Percentiles rank a stretch among this genome's conserved stretches.
These are phyloP conservation scores for Cygnus buccinator DNA, from an alignment of 2,113 vertebrate species.

Conservation along the genomic window DNA sequence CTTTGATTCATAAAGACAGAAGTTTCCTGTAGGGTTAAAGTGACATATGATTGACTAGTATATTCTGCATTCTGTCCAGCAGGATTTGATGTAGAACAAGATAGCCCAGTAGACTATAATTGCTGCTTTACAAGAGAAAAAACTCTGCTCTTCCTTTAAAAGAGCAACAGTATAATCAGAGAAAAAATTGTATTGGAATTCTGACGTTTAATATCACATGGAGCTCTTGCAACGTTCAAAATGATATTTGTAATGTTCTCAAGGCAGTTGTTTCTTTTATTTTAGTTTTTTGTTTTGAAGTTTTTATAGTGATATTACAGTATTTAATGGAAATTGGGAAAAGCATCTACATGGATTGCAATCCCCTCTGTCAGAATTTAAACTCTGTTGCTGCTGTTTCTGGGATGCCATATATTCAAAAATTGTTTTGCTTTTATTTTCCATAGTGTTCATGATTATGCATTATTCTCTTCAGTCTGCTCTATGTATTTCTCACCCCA, in stretches of 20 bases:
- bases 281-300: neutral
- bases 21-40: neutral
- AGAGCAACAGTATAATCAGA: neutral
- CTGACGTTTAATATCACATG: neutral
- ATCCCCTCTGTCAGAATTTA: neutral
- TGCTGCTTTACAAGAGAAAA: neutral
- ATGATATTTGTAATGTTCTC: neutral
- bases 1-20: slow-evolving; percentile 27
- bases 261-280: neutral
- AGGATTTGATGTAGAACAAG: neutral
- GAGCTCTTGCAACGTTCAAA: neutral
- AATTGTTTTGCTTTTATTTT: neutral
- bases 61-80: neutral
- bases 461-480: neutral
- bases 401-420: neutral
- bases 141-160: neutral
- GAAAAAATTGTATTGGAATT: neutral
- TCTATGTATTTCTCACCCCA: neutral
- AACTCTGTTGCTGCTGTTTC: neutral
- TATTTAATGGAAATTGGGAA: neutral
- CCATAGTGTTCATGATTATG: neutral
- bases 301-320: neutral
- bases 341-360: neutral
- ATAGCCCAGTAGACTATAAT: neutral
- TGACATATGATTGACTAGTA: neutral